Evolutionary conservation across 2,797 vertebrate species (phyloP), one percentile per base, ranked within the genome.

Genomic region (Dryobates pubescens): DNA sequence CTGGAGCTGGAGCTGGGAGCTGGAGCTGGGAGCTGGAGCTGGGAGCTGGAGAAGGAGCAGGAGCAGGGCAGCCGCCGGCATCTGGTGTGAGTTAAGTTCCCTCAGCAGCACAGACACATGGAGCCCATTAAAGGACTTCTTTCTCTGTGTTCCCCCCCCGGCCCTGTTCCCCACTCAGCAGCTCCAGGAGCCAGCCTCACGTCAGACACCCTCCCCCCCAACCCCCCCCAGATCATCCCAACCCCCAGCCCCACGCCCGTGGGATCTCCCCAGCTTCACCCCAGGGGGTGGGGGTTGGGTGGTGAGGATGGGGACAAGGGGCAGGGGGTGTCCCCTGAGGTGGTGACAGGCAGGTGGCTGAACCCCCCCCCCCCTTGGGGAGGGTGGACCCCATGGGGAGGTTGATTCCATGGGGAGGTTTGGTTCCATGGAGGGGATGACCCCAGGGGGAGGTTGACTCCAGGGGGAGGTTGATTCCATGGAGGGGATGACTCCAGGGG

Each of bases 1-100:
- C 34, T 41, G 34, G 34, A 36, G 77, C 34, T 41, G 61, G 62
- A 30, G 41, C 62, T 62, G 45, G 78, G 62, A 43, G 41, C 89
- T 92, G 88, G 73, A 94, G 90, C 88, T 15, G 41, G 41, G 43
- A 45, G 43, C 15, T 5, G 43, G 43, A 45, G 43, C 43, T 15
- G 41, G 41, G 43, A 45, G 43, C 15, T 5, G 43, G 43, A 45
- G 43, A 43, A 11, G 38, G 38, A 41, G 76, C 32, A 27, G 59
- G 62, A 43, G 41, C 91, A 88, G 88, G 73, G 92, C 90, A 91
- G 86, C 49, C 85, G 26, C 57, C 83, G 77, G 92, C 92, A 95
- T 94, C 95, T 96, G 95, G 91, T 72, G 93, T 64, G 70, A 86
- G 92, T 96, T 96, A 96, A 81, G 56, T 62, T 71, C 85, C 67